These are phyloP conservation scores for Mareca penelope DNA, from an alignment of 2,797 vertebrate genomes.

Conservation along the genomic window DNA sequence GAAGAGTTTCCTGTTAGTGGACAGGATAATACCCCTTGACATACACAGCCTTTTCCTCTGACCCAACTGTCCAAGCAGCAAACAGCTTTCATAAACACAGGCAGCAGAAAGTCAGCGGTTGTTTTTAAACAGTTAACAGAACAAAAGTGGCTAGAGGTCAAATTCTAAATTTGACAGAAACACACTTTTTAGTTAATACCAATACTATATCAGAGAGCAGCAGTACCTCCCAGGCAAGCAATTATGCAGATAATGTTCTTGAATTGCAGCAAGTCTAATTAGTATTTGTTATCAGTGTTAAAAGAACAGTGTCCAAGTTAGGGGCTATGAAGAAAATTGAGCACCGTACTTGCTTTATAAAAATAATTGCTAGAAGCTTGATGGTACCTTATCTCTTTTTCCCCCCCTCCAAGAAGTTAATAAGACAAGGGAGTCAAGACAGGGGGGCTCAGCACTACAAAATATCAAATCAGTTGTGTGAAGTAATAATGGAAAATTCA, in stretches of 20 bases:
- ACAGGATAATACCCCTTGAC: slow-evolving; percentile 10
- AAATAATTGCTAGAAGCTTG: background rate
- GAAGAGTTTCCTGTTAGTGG: slow-evolving; percentile 45
- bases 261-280: background rate
- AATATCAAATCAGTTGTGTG: background rate
- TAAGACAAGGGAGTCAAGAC: background rate
- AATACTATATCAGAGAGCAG: background rate
- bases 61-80: background rate
- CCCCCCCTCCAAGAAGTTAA: background rate
- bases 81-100: background rate
- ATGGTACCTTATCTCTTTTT: background rate
- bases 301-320: background rate
- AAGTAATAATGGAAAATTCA: background rate
- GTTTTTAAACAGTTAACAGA: slow-evolving; percentile 32
- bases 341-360: background rate
- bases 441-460: background rate
- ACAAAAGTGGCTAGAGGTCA: slow-evolving; percentile 9
- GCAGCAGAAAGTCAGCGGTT: background rate
- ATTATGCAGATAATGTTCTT: background rate
- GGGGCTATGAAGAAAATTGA: background rate
- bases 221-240: background rate
- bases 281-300: background rate
- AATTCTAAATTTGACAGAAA: background rate
- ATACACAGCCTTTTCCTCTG: slow-evolving; percentile 22
- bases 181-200: background rate